Percentiles rank a stretch among this genome's conserved stretches.
phyloP scores from a whole-genome alignment of 2,888 invertebrate genomes.

The Cheilosia vulpina region DNA sequence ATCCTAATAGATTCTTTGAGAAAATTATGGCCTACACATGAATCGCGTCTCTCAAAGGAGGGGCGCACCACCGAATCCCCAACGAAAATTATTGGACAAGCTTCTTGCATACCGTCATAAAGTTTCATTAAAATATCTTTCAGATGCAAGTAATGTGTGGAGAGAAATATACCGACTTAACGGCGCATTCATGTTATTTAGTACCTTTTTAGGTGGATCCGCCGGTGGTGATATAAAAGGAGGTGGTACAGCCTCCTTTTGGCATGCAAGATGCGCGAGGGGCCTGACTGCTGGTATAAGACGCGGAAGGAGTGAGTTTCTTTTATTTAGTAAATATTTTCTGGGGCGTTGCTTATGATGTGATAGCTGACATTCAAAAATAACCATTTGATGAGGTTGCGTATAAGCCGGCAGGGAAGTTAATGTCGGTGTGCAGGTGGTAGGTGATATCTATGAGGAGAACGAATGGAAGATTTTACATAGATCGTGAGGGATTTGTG shows the following conservation, averaged over 20 bases:
- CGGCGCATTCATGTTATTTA: constrained; percentile 45
- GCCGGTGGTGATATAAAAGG: constrained; percentile 47
- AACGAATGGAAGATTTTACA: no score
- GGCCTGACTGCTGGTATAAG: not conserved
- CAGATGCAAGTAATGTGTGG: constrained; percentile 62
- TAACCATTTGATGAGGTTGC: not conserved
- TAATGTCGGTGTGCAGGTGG: not conserved
- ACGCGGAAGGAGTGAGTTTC: constrained; percentile 25
- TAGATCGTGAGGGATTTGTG: no score
- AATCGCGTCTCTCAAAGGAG: constrained; percentile 57
- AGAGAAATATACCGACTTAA: constrained; percentile 60
- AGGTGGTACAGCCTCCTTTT: constrained; percentile 20
- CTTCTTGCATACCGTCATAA: constrained; percentile 73
- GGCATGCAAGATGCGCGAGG: not conserved
- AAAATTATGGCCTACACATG: constrained; percentile 70
- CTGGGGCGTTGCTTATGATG: constrained; percentile 51
- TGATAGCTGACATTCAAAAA: constrained; percentile 54
- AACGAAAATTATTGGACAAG: constrained; percentile 73
- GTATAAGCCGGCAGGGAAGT: not conserved
- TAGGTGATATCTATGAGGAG: not conserved
- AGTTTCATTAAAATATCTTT: constrained; percentile 75
- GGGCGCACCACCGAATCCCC: constrained; percentile 8
- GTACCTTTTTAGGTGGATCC: constrained; percentile 56
- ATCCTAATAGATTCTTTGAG: constrained; percentile 65
- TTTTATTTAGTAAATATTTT: constrained; percentile 46